phyloP scores from a whole-genome alignment of 1,140 invertebrate genomes.

The Drosophila azteca region DNA sequence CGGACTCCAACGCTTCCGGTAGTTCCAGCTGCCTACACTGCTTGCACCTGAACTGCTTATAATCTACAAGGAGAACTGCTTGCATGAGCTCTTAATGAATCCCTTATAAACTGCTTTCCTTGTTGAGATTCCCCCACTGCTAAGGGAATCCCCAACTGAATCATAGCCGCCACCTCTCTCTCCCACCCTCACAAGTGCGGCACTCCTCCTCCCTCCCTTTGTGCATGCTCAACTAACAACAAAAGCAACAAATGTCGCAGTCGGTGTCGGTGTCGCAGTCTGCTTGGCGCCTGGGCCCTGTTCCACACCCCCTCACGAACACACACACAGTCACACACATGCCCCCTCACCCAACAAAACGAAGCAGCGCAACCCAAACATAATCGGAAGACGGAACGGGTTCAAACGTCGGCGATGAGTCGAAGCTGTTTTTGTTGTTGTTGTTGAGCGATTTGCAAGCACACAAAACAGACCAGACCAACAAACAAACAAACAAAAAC shows the following conservation, averaged over 20 bases:
- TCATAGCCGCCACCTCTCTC: too few relatives aligned
- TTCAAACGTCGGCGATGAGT: conserved; percentile 49
- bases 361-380: conserved; percentile 25
- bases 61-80: too few relatives aligned
- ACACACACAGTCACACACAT: neutral
- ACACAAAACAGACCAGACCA: conserved; percentile 31
- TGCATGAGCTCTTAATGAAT: too few relatives aligned
- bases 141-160: too few relatives aligned
- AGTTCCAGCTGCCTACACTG: too few relatives aligned
- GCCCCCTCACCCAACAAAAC: conserved; percentile 20
- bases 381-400: conserved; percentile 40
- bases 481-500: conserved; percentile 67
- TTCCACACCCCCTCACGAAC: conserved; percentile 2
- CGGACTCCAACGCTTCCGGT: too few relatives aligned
- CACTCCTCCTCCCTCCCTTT: neutral
- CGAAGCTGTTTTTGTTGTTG: conserved; percentile 14
- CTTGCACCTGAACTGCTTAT: too few relatives aligned
- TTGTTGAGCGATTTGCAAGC: conserved; percentile 56
- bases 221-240: neutral
- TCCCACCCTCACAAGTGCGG: too few relatives aligned
- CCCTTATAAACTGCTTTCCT: too few relatives aligned
- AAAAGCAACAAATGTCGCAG: conserved; percentile 25
- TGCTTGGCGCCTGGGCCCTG: conserved; percentile 42
- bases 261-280: conserved; percentile 41
- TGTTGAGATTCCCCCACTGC: too few relatives aligned